Evolutionary conservation across 2,888 invertebrate species (phyloP).

Genomic region (Xylota sylvarum): DNA sequence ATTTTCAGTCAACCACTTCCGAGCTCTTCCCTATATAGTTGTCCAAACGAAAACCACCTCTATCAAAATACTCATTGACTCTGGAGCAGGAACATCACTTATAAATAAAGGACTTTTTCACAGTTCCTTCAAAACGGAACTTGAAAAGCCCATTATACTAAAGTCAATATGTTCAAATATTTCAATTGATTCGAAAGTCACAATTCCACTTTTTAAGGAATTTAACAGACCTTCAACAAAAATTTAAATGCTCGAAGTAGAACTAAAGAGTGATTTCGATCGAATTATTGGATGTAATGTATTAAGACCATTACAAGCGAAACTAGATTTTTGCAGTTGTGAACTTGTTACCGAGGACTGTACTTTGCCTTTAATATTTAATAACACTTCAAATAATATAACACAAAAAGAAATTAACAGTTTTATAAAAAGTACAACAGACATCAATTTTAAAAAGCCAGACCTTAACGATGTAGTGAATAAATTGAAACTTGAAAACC

Average conservation of each 20-base stretch:
- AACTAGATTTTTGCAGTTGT: neutral
- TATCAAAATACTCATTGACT: neutral
- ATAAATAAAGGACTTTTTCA: neutral
- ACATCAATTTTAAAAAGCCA: neutral
- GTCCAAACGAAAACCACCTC: neutral
- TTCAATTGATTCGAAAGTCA: neutral
- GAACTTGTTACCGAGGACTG: neutral
- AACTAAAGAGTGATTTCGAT: neutral
- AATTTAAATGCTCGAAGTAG: neutral
- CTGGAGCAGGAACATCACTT: slow-evolving; percentile 7
- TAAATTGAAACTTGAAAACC: neutral
- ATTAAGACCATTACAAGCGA: neutral
- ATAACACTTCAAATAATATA: neutral
- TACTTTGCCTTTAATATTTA: neutral
- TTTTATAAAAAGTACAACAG: neutral
- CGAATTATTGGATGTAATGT: neutral
- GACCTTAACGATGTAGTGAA: neutral
- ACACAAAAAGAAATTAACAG: neutral
- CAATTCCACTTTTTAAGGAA: neutral
- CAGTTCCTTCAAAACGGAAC: neutral
- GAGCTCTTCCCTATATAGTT: slow-evolving; percentile 19
- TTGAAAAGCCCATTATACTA: neutral
- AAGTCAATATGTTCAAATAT: slow-evolving; percentile 2
- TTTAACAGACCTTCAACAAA: neutral
- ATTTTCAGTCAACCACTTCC: slow-evolving; percentile 16